These are phyloP conservation scores for Desmophyllum pertusum DNA, from an alignment of 92 coral and sea anemone genomes.

Conservation along the genomic window DNA sequence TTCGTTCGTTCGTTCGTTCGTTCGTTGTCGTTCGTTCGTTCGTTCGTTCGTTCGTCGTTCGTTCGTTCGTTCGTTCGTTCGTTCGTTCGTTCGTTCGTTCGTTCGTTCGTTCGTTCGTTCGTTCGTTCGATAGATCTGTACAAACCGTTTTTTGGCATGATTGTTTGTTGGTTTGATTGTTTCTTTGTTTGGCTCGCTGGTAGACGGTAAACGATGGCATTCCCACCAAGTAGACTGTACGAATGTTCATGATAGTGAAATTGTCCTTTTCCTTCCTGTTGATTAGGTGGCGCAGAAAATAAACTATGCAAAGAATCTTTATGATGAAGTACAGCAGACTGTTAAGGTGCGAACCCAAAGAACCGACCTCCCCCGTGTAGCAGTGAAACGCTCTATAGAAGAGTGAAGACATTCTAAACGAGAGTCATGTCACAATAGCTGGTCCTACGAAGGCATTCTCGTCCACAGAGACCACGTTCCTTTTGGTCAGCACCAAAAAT, in stretches of 20 bases:
- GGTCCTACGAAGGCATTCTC: not conserved
- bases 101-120: too few relatives aligned
- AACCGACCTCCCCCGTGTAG: slow-evolving; percentile 48
- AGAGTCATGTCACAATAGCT: not conserved
- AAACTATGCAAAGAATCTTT: slow-evolving; percentile 93
- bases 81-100: too few relatives aligned
- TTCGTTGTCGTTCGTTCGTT: too few relatives aligned
- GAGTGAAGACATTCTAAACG: not conserved
- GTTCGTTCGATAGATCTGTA: too few relatives aligned
- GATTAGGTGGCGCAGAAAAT: slow-evolving; percentile 95
- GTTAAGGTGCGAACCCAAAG: slow-evolving; percentile 83
- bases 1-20: too few relatives aligned
- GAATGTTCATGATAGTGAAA: not conserved
- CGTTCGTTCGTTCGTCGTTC: too few relatives aligned
- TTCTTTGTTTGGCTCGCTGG: not conserved
- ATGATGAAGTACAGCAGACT: slow-evolving; percentile 96
- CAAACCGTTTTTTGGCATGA: too few relatives aligned
- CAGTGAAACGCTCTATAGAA: not conserved
- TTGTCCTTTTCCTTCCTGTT: not conserved
- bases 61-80: too few relatives aligned
- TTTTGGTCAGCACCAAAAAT: too few relatives aligned
- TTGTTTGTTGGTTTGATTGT: too few relatives aligned
- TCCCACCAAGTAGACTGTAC: not conserved
- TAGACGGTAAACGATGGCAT: not conserved
- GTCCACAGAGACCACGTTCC: too few relatives aligned